Base-by-base conservation (phyloP, 2,113 vertebrate species). In the Prinia subflava region DNA sequence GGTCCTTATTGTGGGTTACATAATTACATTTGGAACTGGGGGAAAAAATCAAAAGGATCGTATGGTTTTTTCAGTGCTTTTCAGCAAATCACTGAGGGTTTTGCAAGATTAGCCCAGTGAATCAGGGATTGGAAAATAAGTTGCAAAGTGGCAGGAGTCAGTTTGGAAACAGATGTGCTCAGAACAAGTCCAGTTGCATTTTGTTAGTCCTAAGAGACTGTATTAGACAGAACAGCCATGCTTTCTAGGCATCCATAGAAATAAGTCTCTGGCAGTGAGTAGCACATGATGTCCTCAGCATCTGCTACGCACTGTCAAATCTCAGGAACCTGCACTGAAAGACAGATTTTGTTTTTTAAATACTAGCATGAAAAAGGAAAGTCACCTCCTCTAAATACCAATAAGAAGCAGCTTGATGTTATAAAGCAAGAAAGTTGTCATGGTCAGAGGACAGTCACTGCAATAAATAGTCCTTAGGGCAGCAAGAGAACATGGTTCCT, bases 41-140 rank as follows among this genome's bases (percentile, higher is more conserved):
- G 7, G 0, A 4, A 18, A 11, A 57, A 10, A 1, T 21, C 24
- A 23, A 60, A 67, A 49, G 7, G 47, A 39, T 15, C 1, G 0
- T 52, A 24, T 33, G 8, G 1, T 63, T 90, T 94, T 37, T 80
- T 71, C 20, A 59, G 18, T 49, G 10, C 21, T 74, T 94, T 96
- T 86, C 71, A 91, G 83, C 20, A 83, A 37, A 64, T 62, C 11
- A 25, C n/a, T 49, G 84, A 83, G 37, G 49, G 71, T 94, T 87
- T 90, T 94, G 25, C 59, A 90, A 86, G 74, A 95, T 79, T 95
- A 67, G 65, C 3, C 25, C 28, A 30, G 41, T 56, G 59, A 94
- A 94, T 78, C 50, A 19, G 33, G 13, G 53, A 28, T 9, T 76
- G 53, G 28, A 79, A 84, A 85, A 78, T 22, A 23, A 64, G 6